These are phyloP conservation scores for Micrastur ruficollis DNA, from an alignment of 2,797 vertebrate species.

Conservation along the genomic window DNA sequence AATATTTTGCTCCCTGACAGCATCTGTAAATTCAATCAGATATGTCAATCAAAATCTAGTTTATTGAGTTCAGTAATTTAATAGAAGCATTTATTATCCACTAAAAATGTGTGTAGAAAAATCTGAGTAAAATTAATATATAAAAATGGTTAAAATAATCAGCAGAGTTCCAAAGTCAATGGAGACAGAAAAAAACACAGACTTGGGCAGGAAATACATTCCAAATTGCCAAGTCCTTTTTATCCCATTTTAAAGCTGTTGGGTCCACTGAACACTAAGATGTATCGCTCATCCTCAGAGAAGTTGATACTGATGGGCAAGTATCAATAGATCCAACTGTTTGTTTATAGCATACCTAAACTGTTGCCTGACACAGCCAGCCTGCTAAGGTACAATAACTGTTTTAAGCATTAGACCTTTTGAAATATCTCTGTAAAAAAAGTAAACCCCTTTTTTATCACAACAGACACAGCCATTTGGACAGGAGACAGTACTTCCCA, in stretches of 20 bases:
- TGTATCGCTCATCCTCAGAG: neutral
- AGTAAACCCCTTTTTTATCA: neutral
- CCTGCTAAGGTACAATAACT: neutral
- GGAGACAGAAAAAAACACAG: neutral
- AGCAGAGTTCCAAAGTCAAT: neutral
- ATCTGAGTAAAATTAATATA: neutral
- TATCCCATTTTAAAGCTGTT: neutral
- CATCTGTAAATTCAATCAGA: neutral
- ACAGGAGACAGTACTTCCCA: neutral
- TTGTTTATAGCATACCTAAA: neutral
- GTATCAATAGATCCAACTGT: neutral
- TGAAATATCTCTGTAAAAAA: neutral
- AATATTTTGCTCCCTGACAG: neutral
- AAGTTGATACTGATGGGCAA: neutral
- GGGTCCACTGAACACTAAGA: neutral
- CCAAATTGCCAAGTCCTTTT: neutral
- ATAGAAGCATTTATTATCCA: neutral
- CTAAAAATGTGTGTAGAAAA: neutral
- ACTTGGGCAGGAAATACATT: neutral
- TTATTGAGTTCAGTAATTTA: neutral
- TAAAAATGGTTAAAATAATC: neutral
- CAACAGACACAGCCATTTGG: neutral
- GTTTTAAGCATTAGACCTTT: neutral
- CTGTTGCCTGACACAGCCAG: neutral
- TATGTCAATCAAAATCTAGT: neutral